These are phyloP conservation scores for Noctuana brunneofusca DNA, from an alignment of 2,888 invertebrate species.

Conservation along the genomic window DNA sequence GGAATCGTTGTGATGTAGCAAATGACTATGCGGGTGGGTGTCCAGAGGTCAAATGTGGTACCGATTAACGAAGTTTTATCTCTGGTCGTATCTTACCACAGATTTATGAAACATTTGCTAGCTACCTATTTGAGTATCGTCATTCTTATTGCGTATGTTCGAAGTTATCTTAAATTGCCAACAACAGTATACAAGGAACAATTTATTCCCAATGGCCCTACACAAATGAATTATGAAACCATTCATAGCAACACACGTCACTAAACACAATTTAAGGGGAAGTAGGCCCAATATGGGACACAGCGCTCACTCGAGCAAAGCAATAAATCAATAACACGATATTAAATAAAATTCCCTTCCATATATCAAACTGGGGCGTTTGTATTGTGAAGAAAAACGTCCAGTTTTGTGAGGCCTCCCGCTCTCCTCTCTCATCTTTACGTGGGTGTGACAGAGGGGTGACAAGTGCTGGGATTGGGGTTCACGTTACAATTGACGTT, in stretches of 20 bases:
- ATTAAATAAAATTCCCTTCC: slow-evolving; percentile 75
- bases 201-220: slow-evolving; percentile 44
- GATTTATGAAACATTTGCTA: no score
- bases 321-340: slow-evolving; percentile 77
- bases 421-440: slow-evolving; percentile 39
- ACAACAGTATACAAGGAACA: slow-evolving; percentile 9
- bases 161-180: slow-evolving; percentile 5
- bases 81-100: no score
- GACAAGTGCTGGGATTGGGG: slow-evolving; percentile 37
- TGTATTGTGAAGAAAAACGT: slow-evolving; percentile 60
- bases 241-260: slow-evolving; percentile 53
- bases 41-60: no score
- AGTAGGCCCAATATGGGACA: slow-evolving; percentile 52
- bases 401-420: slow-evolving; percentile 51
- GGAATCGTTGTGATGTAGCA: no score
- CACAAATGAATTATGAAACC: slow-evolving; percentile 50
- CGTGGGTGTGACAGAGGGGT: slow-evolving; percentile 26
- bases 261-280: slow-evolving; percentile 61
- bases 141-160: neutral
- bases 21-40: no score
- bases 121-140: neutral
- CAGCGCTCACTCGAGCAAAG: slow-evolving; percentile 47
- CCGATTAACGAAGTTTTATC: no score
- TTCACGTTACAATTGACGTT: slow-evolving; percentile 48
- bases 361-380: slow-evolving; percentile 62